phyloP scores from a whole-genome alignment of 2,113 vertebrate genomes.

The Rhipidura dahli region DNA sequence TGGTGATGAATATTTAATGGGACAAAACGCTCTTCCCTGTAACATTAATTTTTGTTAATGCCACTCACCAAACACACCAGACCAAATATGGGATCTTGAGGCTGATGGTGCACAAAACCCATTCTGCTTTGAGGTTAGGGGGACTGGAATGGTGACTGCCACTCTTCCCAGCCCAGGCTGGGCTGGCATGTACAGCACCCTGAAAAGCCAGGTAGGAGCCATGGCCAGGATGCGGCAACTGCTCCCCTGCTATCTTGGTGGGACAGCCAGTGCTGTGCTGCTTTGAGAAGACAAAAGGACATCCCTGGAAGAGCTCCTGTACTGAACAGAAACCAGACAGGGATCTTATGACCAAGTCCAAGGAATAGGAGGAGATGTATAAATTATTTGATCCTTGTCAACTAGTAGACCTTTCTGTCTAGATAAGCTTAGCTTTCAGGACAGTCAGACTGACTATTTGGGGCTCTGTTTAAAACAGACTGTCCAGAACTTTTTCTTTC shows the following conservation, averaged over 20 bases:
- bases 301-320: conserved; percentile 18
- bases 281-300: not conserved
- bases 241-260: not conserved
- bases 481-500: not conserved
- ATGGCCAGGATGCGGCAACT: not conserved
- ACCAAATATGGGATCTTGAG: not conserved
- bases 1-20: not conserved
- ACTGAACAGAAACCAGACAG: not conserved
- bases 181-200: not conserved
- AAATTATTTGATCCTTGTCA: not conserved
- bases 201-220: not conserved
- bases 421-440: not conserved
- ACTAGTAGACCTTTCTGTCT: not conserved
- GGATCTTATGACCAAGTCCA: not conserved
- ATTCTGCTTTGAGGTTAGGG: not conserved
- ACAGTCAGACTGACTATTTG: not conserved
- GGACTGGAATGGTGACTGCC: not conserved
- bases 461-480: not conserved
- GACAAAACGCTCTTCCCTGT: not conserved
- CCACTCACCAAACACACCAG: not conserved
- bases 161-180: not conserved
- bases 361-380: not conserved
- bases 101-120: not conserved
- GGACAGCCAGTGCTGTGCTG: not conserved
- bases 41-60: not conserved